These are phyloP conservation scores for Callyntrura sp. DNA, from an alignment of 2,888 invertebrate genomes.

Conservation along the genomic window DNA sequence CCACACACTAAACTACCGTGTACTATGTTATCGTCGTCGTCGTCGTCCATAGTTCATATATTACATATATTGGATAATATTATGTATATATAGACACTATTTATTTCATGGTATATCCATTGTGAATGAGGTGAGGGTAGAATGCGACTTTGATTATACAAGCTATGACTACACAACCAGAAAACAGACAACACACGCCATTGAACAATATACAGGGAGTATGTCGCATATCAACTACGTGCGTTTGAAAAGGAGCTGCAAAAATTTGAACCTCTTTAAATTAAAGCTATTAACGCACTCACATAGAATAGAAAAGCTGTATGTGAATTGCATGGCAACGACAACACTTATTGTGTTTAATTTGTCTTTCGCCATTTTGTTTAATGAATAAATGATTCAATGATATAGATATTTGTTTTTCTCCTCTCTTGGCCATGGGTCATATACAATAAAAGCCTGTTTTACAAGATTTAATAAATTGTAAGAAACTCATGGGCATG, in stretches of 20 bases:
- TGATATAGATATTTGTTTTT: neutral
- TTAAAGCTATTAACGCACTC: slow-evolving; percentile 38
- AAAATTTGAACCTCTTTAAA: slow-evolving; percentile 17
- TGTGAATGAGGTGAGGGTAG: neutral
- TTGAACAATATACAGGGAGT: neutral
- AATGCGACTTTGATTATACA: neutral
- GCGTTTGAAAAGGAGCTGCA: slow-evolving; percentile 7
- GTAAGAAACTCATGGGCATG: slow-evolving; percentile 17
- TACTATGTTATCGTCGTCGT: neutral
- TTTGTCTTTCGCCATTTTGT: slow-evolving; percentile 51
- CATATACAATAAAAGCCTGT: slow-evolving; percentile 23
- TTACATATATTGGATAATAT: neutral
- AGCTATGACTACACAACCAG: no score
- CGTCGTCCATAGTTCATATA: slow-evolving; percentile 11
- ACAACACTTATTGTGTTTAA: slow-evolving; percentile 12
- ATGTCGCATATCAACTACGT: neutral
- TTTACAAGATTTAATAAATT: slow-evolving; percentile 42
- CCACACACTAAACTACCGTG: slow-evolving; percentile 12
- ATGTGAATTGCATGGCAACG: slow-evolving; percentile 6
- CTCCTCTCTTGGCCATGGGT: neutral
- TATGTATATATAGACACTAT: neutral
- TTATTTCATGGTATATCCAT: neutral
- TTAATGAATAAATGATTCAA: slow-evolving; percentile 40
- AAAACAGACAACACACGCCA: neutral
- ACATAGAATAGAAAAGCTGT: neutral